Evolutionary conservation across 1,140 invertebrate species (phyloP).

Genomic region (Yoshiicerus persimilis): DNA sequence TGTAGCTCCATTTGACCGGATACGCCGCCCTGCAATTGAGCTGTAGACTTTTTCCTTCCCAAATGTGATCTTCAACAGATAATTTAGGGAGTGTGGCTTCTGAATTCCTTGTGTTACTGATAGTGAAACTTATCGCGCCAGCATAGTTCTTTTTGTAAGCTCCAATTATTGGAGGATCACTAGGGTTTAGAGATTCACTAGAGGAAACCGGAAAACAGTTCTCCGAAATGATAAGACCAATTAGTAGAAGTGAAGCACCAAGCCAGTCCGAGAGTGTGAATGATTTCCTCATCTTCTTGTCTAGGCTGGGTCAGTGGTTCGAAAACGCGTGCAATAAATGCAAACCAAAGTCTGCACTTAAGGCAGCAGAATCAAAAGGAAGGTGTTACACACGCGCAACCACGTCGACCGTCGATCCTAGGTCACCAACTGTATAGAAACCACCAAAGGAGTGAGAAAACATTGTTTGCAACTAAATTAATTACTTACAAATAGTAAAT

Average conservation of each 20-base stretch:
- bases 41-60: conserved; percentile 40
- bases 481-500: neutral
- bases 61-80: conserved; percentile 41
- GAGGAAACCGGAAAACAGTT: neutral
- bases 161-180: conserved; percentile 26
- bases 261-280: neutral
- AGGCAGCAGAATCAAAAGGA: neutral
- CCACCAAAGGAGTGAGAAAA: neutral
- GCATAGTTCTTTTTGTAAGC: conserved; percentile 31
- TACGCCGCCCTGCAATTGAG: conserved; percentile 34
- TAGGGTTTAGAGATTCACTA: neutral
- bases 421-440: neutral
- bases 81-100: conserved; percentile 39
- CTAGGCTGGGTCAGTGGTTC: neutral
- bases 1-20: conserved; percentile 35
- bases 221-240: neutral
- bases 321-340: neutral
- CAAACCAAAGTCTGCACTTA: neutral
- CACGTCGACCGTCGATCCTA: neutral
- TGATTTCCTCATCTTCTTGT: neutral
- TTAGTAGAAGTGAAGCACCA: neutral
- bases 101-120: neutral
- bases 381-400: neutral
- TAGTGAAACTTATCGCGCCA: conserved; percentile 10
- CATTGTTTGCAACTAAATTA: neutral